A percentile compares a stretch with the other conserved stretches of the same genome.
Conservation (phyloP, 2,797 vertebrate species). For the Argya squamiceps region DNA sequence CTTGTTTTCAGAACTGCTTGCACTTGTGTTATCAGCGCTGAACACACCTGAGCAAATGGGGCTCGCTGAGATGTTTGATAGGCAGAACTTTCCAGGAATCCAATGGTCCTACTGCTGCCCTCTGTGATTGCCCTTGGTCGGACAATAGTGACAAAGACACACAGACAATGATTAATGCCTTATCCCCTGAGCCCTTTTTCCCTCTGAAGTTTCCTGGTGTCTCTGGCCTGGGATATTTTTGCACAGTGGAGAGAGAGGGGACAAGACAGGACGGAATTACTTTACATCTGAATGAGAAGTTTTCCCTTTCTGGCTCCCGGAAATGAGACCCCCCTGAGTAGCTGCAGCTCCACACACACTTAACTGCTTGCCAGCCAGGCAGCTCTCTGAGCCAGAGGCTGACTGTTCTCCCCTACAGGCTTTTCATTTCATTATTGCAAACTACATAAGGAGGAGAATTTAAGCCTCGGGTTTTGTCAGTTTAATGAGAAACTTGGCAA, state of each 20-base stretch:
- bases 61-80: background rate
- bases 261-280: background rate
- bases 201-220: background rate
- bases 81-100: slow-evolving; percentile 21
- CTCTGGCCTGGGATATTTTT: background rate
- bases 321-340: background rate
- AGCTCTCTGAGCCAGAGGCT: background rate
- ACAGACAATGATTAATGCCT: background rate
- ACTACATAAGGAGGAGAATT: background rate
- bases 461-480: background rate
- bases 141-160: background rate
- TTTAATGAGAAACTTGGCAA: background rate
- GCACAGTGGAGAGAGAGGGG: background rate
- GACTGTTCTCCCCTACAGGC: background rate
- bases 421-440: background rate
- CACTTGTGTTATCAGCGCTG: background rate
- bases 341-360: accelerated
- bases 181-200: background rate
- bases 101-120: background rate
- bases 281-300: background rate
- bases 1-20: slow-evolving; percentile 6
- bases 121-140: background rate
- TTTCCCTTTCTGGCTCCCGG: background rate
- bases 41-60: slow-evolving; percentile 9
- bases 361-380: accelerated